These are phyloP conservation scores for Propithecus coquereli DNA, from an alignment of 2,113 vertebrate genomes.

Conservation along the genomic window DNA sequence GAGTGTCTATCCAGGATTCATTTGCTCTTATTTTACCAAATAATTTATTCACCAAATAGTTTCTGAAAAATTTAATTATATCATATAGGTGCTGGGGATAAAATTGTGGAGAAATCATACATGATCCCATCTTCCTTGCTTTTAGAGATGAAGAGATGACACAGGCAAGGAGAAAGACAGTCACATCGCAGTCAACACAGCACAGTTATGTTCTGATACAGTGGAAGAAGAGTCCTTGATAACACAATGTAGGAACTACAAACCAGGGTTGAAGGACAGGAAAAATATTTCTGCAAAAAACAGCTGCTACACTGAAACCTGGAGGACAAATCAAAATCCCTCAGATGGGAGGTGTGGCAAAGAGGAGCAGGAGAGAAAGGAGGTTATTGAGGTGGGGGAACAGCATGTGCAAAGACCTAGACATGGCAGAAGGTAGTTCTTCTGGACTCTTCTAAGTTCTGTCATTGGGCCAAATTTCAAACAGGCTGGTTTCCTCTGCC, in stretches of 20 bases:
- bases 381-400: not conserved
- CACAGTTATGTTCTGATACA: not conserved
- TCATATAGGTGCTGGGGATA: not conserved
- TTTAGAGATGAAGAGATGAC: not conserved
- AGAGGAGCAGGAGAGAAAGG: not conserved
- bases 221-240: not conserved
- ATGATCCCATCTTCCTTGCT: not conserved
- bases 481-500: not conserved
- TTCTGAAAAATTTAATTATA: not conserved
- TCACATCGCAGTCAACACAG: fast-evolving
- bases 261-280: not conserved
- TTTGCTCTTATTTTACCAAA: not conserved
- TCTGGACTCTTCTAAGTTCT: not conserved
- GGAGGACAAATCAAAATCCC: not conserved
- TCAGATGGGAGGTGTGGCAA: fast-evolving
- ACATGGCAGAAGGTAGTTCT: fast-evolving
- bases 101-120: not conserved
- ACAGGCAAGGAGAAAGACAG: not conserved
- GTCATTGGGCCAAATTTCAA: not conserved
- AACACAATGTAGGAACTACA: fast-evolving
- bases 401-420: not conserved
- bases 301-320: not conserved
- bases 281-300: not conserved
- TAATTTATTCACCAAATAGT: not conserved
- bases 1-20: not conserved